Conservation (phyloP, 2,113 vertebrate species). For the Hippocampus zosterae region DNA sequence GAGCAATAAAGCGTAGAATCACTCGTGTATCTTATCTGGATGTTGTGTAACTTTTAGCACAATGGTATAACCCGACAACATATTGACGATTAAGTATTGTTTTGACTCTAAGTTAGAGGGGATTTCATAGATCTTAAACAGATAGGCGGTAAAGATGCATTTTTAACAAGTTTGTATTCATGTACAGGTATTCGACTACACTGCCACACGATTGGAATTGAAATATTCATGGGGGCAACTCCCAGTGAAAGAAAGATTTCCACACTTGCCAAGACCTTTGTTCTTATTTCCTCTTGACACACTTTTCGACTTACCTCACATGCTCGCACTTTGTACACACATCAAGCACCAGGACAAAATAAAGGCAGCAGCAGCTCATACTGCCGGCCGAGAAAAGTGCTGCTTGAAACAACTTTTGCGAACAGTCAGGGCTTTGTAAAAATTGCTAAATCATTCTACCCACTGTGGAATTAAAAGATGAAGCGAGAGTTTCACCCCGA, state of each 20-base stretch:
- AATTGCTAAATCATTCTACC: neutral
- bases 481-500: neutral
- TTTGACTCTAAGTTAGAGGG: no score
- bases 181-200: neutral
- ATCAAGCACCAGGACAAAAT: neutral
- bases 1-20: neutral
- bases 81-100: neutral
- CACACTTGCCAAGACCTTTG: slow-evolving; percentile 28
- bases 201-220: neutral
- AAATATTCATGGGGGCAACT: slow-evolving; percentile 1
- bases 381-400: neutral
- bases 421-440: no score
- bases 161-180: neutral
- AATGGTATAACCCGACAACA: neutral
- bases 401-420: neutral
- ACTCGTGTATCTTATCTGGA: neutral
- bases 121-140: neutral
- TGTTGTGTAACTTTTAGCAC: neutral
- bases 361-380: neutral
- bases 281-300: slow-evolving; percentile 13
- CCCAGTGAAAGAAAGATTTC: slow-evolving; percentile 5
- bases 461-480: neutral
- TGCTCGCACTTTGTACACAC: neutral
- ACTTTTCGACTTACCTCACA: neutral
- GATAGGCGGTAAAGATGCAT: neutral